Evolutionary conservation across 2,888 invertebrate species (phyloP).

Genomic region (Crematogaster levior): DNA sequence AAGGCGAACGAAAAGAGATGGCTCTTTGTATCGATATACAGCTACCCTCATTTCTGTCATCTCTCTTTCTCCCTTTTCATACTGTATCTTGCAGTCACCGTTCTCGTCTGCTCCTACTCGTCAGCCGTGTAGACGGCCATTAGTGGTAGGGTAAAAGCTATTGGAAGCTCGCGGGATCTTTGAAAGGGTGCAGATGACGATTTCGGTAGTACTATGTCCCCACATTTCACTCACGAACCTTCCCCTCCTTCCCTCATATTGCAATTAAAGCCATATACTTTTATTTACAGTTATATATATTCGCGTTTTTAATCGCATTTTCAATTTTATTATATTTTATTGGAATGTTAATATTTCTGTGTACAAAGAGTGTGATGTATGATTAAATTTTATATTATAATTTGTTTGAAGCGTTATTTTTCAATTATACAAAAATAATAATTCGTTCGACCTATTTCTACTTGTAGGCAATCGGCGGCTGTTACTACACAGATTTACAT

Average conservation of each 20-base stretch:
- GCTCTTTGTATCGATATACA: slow-evolving; percentile 76
- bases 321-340: slow-evolving; percentile 10
- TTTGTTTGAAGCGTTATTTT: not conserved
- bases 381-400: not conserved
- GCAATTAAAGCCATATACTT: slow-evolving; percentile 11
- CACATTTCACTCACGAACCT: slow-evolving; percentile 46
- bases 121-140: slow-evolving; percentile 80
- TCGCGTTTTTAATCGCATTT: not conserved
- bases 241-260: not conserved
- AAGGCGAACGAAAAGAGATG: slow-evolving; percentile 68
- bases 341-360: not conserved
- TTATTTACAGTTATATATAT: not conserved
- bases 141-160: slow-evolving; percentile 82
- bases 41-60: slow-evolving; percentile 68
- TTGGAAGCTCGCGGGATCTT: slow-evolving; percentile 79
- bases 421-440: not conserved
- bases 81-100: slow-evolving; percentile 49
- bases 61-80: slow-evolving; percentile 43
- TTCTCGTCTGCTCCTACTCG: slow-evolving; percentile 60
- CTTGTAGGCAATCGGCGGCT: not conserved
- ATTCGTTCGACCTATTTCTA: not conserved
- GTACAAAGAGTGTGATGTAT: not conserved
- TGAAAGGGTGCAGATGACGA: slow-evolving; percentile 69
- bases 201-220: slow-evolving; percentile 61
- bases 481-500: not conserved